phyloP scores from a whole-genome alignment of 2,888 invertebrate species.

The Cheilosia pagana region DNA sequence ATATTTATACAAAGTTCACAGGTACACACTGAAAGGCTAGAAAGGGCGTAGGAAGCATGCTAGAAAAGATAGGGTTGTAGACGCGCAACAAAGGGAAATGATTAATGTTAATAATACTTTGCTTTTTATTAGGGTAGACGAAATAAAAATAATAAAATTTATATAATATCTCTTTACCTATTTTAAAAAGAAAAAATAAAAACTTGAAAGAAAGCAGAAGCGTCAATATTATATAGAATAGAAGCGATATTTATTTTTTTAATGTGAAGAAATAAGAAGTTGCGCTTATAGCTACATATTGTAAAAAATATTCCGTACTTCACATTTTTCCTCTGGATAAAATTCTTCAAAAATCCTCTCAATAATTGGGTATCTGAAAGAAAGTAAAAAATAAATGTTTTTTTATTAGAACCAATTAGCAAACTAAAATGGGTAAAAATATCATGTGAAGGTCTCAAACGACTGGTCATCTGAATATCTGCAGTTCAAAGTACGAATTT shows the following conservation, averaged over 20 bases:
- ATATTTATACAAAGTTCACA: slow-evolving; percentile 6
- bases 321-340: slow-evolving; percentile 82
- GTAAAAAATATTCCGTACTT: slow-evolving; percentile 83
- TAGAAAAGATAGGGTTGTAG: too few species aligned
- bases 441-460: too few species aligned
- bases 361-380: slow-evolving; percentile 82
- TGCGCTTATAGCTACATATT: slow-evolving; percentile 77
- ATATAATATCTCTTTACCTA: slow-evolving; percentile 37
- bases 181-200: slow-evolving; percentile 18
- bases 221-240: slow-evolving; percentile 2
- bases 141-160: too few species aligned
- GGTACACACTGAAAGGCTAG: too few species aligned
- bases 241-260: slow-evolving; percentile 11
- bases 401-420: background rate
- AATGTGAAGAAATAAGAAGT: slow-evolving; percentile 40
- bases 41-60: too few species aligned
- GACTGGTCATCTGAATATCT: too few species aligned
- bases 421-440: too few species aligned
- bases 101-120: too few species aligned
- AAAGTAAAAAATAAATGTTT: slow-evolving; percentile 52
- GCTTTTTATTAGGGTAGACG: background rate
- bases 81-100: too few species aligned
- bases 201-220: slow-evolving; percentile 16
- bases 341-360: slow-evolving; percentile 82
- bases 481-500: too few species aligned